A percentile compares a stretch with the other conserved stretches of the same genome.
Conservation (phyloP, 2,797 vertebrate species). For the Labroides dimidiatus region DNA sequence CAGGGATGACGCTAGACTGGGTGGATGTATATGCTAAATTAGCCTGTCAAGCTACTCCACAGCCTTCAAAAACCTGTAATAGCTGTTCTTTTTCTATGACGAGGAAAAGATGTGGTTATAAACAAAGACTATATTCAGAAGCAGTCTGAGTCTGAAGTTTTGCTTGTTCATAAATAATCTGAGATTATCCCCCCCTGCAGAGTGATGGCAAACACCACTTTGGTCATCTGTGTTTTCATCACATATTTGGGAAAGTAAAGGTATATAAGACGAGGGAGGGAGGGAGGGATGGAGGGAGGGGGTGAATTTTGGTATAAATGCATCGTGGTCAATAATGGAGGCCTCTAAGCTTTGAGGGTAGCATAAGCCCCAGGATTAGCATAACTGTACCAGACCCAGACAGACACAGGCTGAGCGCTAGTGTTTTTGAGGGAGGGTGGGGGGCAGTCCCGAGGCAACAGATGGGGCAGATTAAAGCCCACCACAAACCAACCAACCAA, state of each 20-base stretch:
- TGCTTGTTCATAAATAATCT: conserved; percentile 68
- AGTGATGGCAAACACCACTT: conserved; percentile 45
- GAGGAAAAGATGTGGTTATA: conserved; percentile 26
- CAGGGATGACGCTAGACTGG: not conserved
- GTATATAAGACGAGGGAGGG: conserved; percentile 9
- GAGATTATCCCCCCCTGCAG: conserved; percentile 47
- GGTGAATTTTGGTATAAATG: conserved; percentile 45
- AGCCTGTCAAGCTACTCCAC: conserved; percentile 12
- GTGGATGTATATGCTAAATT: conserved; percentile 13
- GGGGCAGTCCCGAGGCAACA: conserved; percentile 67
- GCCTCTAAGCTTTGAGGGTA: conserved; percentile 58
- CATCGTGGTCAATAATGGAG: conserved; percentile 62
- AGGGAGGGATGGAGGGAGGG: not conserved
- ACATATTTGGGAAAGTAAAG: conserved; percentile 74
- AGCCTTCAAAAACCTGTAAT: not conserved
- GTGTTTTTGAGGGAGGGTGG: conserved; percentile 30
- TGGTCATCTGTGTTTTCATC: conserved; percentile 63
- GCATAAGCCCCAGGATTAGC: conserved; percentile 75
- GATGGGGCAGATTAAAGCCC: conserved; percentile 80
- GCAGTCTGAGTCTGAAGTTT: conserved; percentile 44
- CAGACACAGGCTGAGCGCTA: conserved; percentile 70
- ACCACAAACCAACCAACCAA: not conserved
- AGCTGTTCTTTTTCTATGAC: conserved; percentile 14
- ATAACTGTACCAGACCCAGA: conserved; percentile 81
- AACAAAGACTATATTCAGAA: conserved; percentile 39